Conservation (phyloP, 2,113 vertebrate genomes). For the Cavia aperea region DNA sequence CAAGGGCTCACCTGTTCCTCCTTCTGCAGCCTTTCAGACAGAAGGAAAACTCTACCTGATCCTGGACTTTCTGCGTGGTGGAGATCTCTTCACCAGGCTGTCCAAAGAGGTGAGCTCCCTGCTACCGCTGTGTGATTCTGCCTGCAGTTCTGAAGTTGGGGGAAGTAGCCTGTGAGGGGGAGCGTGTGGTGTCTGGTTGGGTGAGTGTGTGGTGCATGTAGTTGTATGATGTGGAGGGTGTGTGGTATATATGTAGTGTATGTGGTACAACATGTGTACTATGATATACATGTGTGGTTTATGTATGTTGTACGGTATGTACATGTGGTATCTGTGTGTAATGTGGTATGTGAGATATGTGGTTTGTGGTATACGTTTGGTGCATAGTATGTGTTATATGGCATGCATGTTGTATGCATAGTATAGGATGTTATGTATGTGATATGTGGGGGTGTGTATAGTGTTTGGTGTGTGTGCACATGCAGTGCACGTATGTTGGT, state of each 20-base stretch:
- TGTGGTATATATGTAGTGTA: not conserved
- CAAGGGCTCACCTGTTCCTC: conserved; percentile 37
- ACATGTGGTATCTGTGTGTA: not conserved
- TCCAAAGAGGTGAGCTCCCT: conserved; percentile 89
- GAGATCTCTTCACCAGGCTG: conserved; percentile 95
- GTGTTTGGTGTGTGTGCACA: not conserved
- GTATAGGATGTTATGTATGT: not conserved
- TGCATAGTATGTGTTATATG: not conserved
- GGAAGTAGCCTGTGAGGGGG: not conserved
- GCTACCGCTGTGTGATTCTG: not conserved
- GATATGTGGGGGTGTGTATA: not conserved
- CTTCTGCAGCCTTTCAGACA: conserved; percentile 91
- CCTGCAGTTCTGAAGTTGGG: not conserved
- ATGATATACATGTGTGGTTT: not conserved
- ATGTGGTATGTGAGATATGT: not conserved
- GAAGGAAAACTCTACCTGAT: conserved; percentile 98
- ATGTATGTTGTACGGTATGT: not conserved
- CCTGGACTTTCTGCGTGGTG: conserved; percentile 94
- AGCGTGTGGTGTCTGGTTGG: not conserved
- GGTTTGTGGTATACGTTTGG: not conserved
- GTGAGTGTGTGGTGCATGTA: not conserved
- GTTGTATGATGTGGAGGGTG: too few relatives aligned
- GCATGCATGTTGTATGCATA: not conserved
- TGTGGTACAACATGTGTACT: too few relatives aligned
- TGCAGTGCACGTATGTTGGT: not conserved